phyloP scores from a whole-genome alignment of 2,888 invertebrate genomes.

The Ichneumoninae sp. region DNA sequence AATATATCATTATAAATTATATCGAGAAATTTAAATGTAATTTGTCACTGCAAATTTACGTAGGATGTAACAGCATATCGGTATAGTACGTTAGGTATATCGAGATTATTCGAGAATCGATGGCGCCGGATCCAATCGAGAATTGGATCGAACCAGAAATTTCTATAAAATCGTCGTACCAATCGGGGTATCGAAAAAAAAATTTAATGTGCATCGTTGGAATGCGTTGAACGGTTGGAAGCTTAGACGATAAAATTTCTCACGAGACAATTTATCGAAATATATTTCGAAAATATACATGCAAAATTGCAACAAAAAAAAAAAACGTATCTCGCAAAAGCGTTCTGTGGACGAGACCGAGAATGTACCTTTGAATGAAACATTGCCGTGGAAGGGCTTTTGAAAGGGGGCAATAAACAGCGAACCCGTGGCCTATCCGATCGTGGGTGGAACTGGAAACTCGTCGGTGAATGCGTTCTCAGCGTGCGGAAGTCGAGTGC shows the following conservation, averaged over 20 bases:
- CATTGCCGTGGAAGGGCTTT: conserved; percentile 7
- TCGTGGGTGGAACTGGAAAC: conserved; percentile 58
- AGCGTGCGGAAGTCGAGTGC: conserved; percentile 66
- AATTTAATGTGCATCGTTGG: background rate
- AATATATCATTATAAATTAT: too few species aligned
- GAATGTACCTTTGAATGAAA: conserved; percentile 18
- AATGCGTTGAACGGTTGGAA: background rate
- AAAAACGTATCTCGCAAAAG: background rate
- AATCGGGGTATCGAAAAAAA: too few species aligned
- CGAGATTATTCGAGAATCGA: conserved; percentile 15
- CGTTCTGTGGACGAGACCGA: background rate
- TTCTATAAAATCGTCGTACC: background rate
- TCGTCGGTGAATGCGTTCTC: conserved; percentile 36
- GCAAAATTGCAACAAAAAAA: too few species aligned
- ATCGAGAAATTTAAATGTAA: too few species aligned
- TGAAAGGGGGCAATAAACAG: conserved; percentile 26
- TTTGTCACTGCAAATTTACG: too few species aligned
- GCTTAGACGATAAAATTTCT: too few species aligned
- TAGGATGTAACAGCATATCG: too few species aligned
- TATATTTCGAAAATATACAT: too few species aligned
- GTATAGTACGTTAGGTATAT: conserved; percentile 1
- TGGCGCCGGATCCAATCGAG: conserved; percentile 32
- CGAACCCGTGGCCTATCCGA: conserved; percentile 18
- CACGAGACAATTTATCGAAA: too few species aligned
- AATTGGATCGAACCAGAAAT: conserved; percentile 27